Conservation (phyloP, 2,888 invertebrate species). For the Polietes domitor region DNA sequence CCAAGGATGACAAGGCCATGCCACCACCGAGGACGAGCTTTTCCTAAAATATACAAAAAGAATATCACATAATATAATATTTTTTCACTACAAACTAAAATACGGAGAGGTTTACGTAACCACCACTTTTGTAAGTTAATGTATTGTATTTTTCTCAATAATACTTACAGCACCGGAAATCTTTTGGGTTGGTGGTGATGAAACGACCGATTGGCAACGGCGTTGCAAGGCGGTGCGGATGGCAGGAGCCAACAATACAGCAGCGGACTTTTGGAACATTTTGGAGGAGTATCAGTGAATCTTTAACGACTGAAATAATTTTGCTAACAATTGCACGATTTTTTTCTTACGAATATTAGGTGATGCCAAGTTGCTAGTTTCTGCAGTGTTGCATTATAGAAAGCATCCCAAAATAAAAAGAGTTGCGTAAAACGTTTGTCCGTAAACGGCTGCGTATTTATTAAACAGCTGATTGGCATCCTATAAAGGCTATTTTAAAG, state of each 20-base stretch:
- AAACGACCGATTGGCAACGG: constrained; percentile 77
- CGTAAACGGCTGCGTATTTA: too few species aligned
- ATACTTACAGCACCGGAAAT: constrained; percentile 78
- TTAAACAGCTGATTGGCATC: too few species aligned
- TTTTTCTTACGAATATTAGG: neutral
- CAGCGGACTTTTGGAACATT: constrained; percentile 77
- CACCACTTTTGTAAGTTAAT: constrained; percentile 15
- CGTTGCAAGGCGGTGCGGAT: constrained; percentile 76
- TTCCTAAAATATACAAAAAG: constrained; percentile 74
- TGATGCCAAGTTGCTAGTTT: constrained; percentile 17
- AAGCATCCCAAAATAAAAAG: too few species aligned
- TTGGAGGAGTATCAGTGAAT: constrained; percentile 48
- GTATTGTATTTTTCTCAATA: neutral
- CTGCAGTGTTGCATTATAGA: too few species aligned
- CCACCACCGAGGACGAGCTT: constrained; percentile 77
- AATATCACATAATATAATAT: neutral
- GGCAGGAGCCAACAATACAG: constrained; percentile 77
- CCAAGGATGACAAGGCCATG: constrained; percentile 74
- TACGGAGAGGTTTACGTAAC: constrained; percentile 67
- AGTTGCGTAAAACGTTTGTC: too few species aligned
- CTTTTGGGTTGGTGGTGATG: constrained; percentile 78
- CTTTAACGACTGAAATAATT: constrained; percentile 25
- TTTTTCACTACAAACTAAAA: neutral
- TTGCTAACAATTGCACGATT: constrained; percentile 28
- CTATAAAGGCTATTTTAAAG: too few species aligned